Base-by-base conservation (phyloP, 2,797 vertebrate species). In the Bryconaethiops microstoma region DNA sequence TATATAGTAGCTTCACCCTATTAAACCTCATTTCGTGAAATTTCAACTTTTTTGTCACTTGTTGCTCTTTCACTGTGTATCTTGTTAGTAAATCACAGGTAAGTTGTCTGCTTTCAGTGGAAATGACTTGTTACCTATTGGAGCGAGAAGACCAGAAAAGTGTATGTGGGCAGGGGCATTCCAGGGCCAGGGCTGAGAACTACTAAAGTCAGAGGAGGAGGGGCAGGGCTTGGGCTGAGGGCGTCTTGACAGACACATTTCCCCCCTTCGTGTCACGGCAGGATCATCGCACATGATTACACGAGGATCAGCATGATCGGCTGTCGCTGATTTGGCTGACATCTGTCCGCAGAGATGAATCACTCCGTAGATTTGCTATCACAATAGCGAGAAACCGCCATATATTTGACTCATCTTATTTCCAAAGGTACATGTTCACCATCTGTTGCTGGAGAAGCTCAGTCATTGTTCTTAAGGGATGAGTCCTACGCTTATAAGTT, bases 281-380 rank as follows among this genome's bases (percentile, higher is more conserved):
- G 94, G 93, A 95, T 95, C 93, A 93, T 89, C 88, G 84, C 94
- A 91, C 90, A 74, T 92, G 95, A 96, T 95, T 95, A 94, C 88
- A 91, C 92, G 90, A 88, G 91, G 94, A 96, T 96, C 96, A 96
- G 95, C 89, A 35, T 89, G 95, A 95, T 96, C 92, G 93, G 94
- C 95, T 97, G 95, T 96, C 93, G 86, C 92, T 95, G 96, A 95
- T 96, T 97, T 96, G 88, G 76, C 92, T 94, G 96, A 96, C 96
- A 97, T 96, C 96, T 97, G 96, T 96, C 95, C 92, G 90, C 94
- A 94, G 94, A 90, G 89, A 69, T 92, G 25, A 94, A 89, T 78
- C 91, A 91, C 89, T 40, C 59, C 25, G 89, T 87, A 89, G 92
- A 92, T 94, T 90, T 90, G 89, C 42, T 92, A 88, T 92, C 90